Conservation (phyloP, 2,113 vertebrate species). For the Sylvicapra grimmia region DNA sequence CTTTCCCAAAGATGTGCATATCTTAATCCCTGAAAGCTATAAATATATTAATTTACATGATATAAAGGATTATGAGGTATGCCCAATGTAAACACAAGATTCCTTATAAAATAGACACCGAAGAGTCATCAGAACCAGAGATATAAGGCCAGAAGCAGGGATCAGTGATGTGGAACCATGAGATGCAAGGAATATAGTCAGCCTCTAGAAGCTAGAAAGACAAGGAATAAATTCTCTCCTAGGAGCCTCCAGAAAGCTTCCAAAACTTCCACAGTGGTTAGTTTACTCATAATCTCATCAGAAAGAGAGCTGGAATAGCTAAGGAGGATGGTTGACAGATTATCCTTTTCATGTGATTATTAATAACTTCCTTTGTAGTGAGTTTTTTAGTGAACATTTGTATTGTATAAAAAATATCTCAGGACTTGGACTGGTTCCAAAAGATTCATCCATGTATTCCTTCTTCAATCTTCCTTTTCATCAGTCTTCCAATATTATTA, state of each 20-base stretch:
- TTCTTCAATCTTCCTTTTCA: not conserved
- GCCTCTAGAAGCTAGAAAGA: not conserved
- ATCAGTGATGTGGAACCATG: not conserved
- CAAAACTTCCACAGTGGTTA: not conserved
- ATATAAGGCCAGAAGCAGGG: not conserved
- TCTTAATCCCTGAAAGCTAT: not conserved
- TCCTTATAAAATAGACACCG: not conserved
- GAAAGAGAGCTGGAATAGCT: not conserved
- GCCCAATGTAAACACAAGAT: not conserved
- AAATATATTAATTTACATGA: not conserved
- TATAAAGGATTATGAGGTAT: not conserved
- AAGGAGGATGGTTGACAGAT: not conserved
- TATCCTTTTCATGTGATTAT: not conserved
- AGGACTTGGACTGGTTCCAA: not conserved
- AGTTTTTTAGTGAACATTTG: not conserved
- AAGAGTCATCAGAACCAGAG: not conserved
- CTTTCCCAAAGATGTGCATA: not conserved
- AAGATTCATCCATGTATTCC: not conserved
- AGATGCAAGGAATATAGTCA: not conserved
- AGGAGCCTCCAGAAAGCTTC: not conserved
- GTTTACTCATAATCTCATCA: not conserved
- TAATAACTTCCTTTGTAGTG: not conserved
- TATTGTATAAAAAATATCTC: not conserved
- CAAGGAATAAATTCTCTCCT: not conserved
- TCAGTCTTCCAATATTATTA: not conserved